Evolutionary conservation across 2,888 invertebrate genomes (phyloP).

Genomic region (Clepsis dumicolana): DNA sequence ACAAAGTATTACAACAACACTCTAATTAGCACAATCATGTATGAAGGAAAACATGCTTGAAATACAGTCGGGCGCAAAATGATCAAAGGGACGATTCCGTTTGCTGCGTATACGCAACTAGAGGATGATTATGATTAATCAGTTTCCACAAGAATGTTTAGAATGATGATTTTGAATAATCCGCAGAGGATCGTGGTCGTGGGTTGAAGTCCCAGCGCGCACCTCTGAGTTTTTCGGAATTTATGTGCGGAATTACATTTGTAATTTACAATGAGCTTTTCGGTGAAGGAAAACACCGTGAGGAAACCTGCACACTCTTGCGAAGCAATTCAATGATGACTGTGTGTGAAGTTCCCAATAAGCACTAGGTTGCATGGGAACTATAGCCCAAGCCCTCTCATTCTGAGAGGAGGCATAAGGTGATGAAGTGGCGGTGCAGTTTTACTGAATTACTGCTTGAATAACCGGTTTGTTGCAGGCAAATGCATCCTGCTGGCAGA

Average conservation of each 20-base stretch:
- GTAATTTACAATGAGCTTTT: too few species aligned
- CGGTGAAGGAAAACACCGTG: too few species aligned
- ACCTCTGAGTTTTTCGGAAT: too few species aligned
- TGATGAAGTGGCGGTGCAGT: constrained; percentile 5
- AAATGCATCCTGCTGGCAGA: constrained; percentile 73
- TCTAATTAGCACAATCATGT: constrained; percentile 35
- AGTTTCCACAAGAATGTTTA: not conserved
- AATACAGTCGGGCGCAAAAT: constrained; percentile 62
- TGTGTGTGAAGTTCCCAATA: too few species aligned
- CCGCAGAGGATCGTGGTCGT: too few species aligned
- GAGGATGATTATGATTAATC: not conserved
- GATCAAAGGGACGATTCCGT: constrained; percentile 55
- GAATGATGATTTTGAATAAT: not conserved
- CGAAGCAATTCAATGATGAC: too few species aligned
- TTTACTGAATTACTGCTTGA: not conserved
- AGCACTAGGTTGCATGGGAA: too few species aligned
- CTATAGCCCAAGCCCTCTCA: too few species aligned
- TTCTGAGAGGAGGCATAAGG: too few species aligned
- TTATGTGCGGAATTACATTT: too few species aligned
- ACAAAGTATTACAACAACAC: constrained; percentile 12
- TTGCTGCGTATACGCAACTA: constrained; percentile 15
- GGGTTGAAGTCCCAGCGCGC: too few species aligned
- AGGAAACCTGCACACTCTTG: too few species aligned
- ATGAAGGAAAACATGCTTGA: constrained; percentile 51
- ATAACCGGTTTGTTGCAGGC: constrained; percentile 37